phyloP scores from a whole-genome alignment of 2,888 invertebrate genomes.

The Crepidodera aurea region DNA sequence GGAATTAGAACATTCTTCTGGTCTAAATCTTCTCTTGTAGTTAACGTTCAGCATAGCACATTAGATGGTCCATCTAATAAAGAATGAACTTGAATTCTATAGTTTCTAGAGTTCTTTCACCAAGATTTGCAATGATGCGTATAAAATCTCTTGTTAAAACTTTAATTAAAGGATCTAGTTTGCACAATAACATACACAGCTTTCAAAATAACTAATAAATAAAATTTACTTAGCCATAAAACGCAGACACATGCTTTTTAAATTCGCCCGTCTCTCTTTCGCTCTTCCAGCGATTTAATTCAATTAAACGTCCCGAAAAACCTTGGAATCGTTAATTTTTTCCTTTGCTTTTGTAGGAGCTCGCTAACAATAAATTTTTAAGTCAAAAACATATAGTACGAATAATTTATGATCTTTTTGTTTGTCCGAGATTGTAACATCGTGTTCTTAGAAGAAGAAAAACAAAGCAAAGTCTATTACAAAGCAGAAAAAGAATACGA shows the following conservation, averaged over 20 bases:
- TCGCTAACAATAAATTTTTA: slow-evolving; percentile 58
- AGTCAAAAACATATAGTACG: slow-evolving; percentile 58
- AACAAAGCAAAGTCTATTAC: background rate
- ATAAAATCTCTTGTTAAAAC: too few relatives aligned
- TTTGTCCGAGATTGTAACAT: slow-evolving; percentile 32
- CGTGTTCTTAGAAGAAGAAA: background rate
- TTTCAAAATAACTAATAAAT: slow-evolving; percentile 40
- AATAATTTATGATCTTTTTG: slow-evolving; percentile 50
- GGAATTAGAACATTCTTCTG: too few relatives aligned
- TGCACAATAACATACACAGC: too few relatives aligned
- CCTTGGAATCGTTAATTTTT: slow-evolving; percentile 60
- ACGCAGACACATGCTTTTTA: slow-evolving; percentile 55
- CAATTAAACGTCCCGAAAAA: slow-evolving; percentile 62
- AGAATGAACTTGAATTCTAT: too few relatives aligned
- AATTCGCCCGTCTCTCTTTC: slow-evolving; percentile 45
- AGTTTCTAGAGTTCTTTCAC: too few relatives aligned
- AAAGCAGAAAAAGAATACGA: background rate
- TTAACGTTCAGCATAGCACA: too few relatives aligned
- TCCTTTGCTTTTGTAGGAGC: slow-evolving; percentile 49
- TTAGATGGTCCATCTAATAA: too few relatives aligned
- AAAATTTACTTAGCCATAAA: slow-evolving; percentile 54
- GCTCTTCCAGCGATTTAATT: slow-evolving; percentile 58
- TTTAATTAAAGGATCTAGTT: too few relatives aligned
- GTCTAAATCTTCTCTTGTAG: too few relatives aligned
- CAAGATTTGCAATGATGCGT: too few relatives aligned